A percentile compares a stretch with the other conserved stretches of the same genome.
Conservation (phyloP, 2,797 vertebrate genomes). For the Manis crassicaudata region DNA sequence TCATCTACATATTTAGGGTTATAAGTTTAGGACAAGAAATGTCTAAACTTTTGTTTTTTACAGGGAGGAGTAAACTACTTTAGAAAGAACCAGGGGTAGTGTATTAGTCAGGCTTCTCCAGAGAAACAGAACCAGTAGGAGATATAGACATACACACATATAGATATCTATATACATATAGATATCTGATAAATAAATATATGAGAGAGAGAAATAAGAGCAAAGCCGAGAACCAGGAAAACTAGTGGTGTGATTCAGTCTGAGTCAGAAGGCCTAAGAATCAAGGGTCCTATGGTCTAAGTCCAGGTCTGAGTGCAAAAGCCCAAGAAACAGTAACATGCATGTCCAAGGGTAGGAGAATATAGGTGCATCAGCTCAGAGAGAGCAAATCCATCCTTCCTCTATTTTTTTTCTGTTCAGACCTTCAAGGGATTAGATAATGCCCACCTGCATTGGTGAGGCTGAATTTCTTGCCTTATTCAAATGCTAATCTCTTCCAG, state of each 20-base stretch:
- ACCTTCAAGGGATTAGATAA: neutral
- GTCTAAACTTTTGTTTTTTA: neutral
- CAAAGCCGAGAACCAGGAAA: neutral
- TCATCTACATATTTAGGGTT: neutral
- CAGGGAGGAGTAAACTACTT: neutral
- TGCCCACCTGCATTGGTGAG: neutral
- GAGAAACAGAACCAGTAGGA: neutral
- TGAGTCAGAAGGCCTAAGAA: neutral
- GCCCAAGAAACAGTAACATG: neutral
- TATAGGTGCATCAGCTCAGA: neutral
- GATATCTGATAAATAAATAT: neutral
- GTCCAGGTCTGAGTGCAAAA: neutral
- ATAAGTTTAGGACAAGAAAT: neutral
- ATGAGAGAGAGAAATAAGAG: neutral
- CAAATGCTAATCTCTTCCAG: neutral
- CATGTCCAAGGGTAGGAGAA: neutral
- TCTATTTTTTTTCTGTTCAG: neutral
- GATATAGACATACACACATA: too few species aligned
- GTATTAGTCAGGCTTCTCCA: neutral
- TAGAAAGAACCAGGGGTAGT: neutral
- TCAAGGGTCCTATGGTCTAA: neutral
- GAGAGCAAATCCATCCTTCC: neutral
- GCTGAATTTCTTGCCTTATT: neutral
- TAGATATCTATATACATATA: neutral
- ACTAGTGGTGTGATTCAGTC: neutral